phyloP scores from a whole-genome alignment of 1,140 invertebrate species.

The Cydia fagiglandana region DNA sequence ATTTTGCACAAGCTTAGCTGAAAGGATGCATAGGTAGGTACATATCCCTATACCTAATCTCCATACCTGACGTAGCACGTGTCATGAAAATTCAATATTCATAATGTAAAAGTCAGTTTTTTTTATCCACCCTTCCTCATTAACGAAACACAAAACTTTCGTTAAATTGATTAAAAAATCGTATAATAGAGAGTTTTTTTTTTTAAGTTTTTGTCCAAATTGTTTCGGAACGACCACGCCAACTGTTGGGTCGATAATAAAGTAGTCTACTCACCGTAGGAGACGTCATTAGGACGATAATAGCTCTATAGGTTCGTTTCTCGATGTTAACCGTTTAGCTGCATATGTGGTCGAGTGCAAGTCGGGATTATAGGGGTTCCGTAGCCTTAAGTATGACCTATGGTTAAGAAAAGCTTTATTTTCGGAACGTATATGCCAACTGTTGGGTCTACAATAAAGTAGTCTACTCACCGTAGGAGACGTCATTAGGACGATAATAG shows the following conservation, averaged over 20 bases:
- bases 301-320: background rate
- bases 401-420: too few relatives aligned
- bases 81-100: too few relatives aligned
- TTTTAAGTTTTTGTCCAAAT: background rate
- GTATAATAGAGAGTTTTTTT: slow-evolving; percentile 3
- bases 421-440: background rate
- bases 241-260: slow-evolving; percentile 6
- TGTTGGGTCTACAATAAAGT: background rate
- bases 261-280: background rate
- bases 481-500: background rate
- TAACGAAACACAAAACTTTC: background rate
- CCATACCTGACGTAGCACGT: too few relatives aligned
- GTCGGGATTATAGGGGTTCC: background rate
- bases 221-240: background rate
- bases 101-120: too few relatives aligned
- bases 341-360: background rate
- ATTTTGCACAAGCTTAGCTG: too few relatives aligned
- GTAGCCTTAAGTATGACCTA: background rate
- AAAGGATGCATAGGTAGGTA: too few relatives aligned
- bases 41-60: too few relatives aligned
- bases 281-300: background rate
- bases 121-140: background rate
- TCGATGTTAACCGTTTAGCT: background rate
- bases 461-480: background rate
- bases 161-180: slow-evolving; percentile 7